A percentile compares a stretch with the other conserved stretches of the same genome.
Conservation (phyloP, 2,888 invertebrate genomes). For the Standfussiana lucernea region DNA sequence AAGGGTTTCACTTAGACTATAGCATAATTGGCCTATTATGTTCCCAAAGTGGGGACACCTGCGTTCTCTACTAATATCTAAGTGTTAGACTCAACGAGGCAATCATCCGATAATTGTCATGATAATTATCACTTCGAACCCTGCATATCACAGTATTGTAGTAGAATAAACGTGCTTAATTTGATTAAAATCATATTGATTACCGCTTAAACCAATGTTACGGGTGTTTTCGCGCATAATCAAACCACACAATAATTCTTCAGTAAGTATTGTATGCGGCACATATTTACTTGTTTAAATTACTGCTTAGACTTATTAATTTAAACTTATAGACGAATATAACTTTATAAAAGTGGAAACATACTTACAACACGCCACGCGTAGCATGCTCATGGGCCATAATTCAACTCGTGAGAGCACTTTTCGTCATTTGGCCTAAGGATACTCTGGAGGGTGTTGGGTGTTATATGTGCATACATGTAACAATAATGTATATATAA, state of each 20-base stretch:
- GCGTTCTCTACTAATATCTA: background rate
- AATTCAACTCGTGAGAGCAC: background rate
- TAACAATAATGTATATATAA: no score
- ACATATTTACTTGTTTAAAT: slow-evolving; percentile 9
- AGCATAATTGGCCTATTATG: background rate
- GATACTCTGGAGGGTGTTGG: no score
- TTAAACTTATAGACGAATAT: slow-evolving; percentile 17
- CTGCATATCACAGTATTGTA: no score
- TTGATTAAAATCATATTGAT: background rate
- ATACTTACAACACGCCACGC: background rate
- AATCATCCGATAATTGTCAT: no score
- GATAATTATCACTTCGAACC: background rate
- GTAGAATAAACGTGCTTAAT: background rate
- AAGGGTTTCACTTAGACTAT: background rate
- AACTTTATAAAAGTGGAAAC: background rate
- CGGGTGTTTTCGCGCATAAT: background rate
- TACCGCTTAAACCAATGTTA: background rate
- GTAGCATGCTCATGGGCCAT: background rate
- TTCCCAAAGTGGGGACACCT: background rate
- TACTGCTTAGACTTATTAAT: no score
- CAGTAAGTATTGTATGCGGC: background rate
- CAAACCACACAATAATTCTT: slow-evolving; percentile 2
- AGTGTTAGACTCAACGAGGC: no score
- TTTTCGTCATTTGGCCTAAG: background rate
- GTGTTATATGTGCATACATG: no score